Percentiles rank a stretch among this genome's conserved stretches.
These are phyloP conservation scores for Pammene aurita DNA, from an alignment of 2,888 invertebrate genomes.

Conservation along the genomic window DNA sequence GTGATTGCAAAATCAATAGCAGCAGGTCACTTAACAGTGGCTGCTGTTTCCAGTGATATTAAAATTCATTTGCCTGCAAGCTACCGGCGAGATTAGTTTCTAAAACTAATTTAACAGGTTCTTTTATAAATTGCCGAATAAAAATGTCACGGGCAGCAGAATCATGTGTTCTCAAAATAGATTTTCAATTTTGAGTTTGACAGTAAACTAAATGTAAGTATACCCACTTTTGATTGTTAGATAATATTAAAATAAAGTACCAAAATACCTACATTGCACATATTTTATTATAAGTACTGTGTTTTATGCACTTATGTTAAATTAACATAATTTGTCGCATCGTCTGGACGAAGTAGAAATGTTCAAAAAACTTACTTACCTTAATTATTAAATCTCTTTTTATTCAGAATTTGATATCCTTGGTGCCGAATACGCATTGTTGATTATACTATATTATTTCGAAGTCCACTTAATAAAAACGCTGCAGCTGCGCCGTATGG, in stretches of 20 bases:
- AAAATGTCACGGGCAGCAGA: background rate
- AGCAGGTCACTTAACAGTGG: conserved; percentile 60
- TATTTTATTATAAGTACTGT: no score
- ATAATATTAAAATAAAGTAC: no score
- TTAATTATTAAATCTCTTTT: background rate
- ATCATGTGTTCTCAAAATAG: background rate
- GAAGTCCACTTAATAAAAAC: conserved; percentile 52
- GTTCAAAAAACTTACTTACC: background rate
- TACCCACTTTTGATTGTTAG: no score
- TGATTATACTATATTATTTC: conserved; percentile 61
- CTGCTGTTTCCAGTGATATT: conserved; percentile 68
- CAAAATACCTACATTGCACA: no score
- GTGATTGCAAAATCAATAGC: conserved; percentile 80
- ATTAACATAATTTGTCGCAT: no score
- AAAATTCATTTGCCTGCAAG: conserved; percentile 59
- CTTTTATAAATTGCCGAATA: conserved; percentile 1
- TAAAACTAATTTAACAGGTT: conserved; percentile 42
- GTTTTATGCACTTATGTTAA: no score
- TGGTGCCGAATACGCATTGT: conserved; percentile 64
- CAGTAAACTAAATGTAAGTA: no score
- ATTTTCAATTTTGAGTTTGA: background rate
- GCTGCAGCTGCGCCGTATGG: conserved; percentile 44
- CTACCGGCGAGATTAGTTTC: conserved; percentile 35
- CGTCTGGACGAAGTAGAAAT: no score
- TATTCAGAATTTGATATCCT: conserved; percentile 51